Evolutionary conservation across 37 sponge, comb jelly and placozoan genomes (phyloP).

Genomic region (Crambe crambe): DNA sequence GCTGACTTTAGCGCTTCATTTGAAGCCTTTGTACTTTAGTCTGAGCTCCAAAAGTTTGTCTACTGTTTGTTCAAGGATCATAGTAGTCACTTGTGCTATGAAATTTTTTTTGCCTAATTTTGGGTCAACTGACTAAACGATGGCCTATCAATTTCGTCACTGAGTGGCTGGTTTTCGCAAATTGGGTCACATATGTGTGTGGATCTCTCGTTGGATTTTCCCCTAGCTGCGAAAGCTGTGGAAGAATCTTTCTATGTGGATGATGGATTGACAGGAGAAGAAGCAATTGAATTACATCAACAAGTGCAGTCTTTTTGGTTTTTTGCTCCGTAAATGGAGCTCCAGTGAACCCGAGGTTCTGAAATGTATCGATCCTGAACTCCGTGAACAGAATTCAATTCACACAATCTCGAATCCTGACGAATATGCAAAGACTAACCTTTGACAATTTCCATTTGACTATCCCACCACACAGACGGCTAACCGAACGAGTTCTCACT

Average conservation of each 20-base stretch:
- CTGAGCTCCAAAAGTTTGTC: too few relatives aligned
- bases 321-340: conserved; percentile 37
- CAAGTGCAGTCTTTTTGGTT: conserved; percentile 1
- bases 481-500: conserved; percentile 32
- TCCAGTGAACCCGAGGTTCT: conserved; percentile 32
- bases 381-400: background rate
- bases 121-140: too few relatives aligned
- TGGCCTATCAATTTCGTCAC: too few relatives aligned
- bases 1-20: too few relatives aligned
- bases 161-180: too few relatives aligned
- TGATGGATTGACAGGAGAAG: background rate
- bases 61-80: too few relatives aligned
- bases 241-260: too few relatives aligned
- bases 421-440: conserved; percentile 16
- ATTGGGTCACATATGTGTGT: too few relatives aligned
- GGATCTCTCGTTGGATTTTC: background rate
- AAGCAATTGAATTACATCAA: background rate
- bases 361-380: conserved; percentile 2
- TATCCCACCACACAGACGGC: background rate
- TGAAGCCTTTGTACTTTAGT: too few relatives aligned
- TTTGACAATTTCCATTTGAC: conserved; percentile 23
- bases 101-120: too few relatives aligned
- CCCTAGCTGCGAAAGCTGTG: too few relatives aligned
- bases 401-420: conserved; percentile 1
- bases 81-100: too few relatives aligned